Evolutionary conservation across 2,797 vertebrate genomes (phyloP).

Genomic region (Rhynchotus rufescens): DNA sequence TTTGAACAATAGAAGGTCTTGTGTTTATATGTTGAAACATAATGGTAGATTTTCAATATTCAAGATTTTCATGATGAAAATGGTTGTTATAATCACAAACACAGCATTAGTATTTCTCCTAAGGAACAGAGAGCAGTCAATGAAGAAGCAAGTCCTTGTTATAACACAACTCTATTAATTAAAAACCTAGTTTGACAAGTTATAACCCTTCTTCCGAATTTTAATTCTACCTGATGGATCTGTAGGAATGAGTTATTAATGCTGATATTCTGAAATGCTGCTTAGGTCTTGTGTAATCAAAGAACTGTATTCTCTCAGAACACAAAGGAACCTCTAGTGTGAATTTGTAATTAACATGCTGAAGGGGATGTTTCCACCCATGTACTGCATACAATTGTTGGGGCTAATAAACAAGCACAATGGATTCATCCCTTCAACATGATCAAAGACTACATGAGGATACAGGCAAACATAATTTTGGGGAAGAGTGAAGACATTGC

Average conservation of each 20-base stretch:
- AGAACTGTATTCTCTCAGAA: constrained; percentile 75
- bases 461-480: constrained; percentile 57
- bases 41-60: neutral
- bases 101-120: neutral
- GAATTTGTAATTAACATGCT: constrained; percentile 72
- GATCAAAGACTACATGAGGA: constrained; percentile 71
- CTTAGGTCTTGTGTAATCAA: constrained; percentile 76
- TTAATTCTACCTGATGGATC: constrained; percentile 71
- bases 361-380: constrained; percentile 63
- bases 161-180: constrained; percentile 56
- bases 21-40: neutral
- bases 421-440: constrained; percentile 57
- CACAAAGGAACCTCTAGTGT: constrained; percentile 71
- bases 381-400: constrained; percentile 50
- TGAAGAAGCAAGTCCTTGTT: neutral
- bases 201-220: constrained; percentile 71
- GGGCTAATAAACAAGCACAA: constrained; percentile 71
- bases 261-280: constrained; percentile 73
- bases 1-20: neutral
- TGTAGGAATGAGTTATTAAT: constrained; percentile 77
- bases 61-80: neutral
- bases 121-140: neutral
- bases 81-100: neutral
- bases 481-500: constrained; percentile 46
- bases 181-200: constrained; percentile 66